Evolutionary conservation across 2,797 vertebrate genomes (phyloP).

Genomic region (Nasua narica): DNA sequence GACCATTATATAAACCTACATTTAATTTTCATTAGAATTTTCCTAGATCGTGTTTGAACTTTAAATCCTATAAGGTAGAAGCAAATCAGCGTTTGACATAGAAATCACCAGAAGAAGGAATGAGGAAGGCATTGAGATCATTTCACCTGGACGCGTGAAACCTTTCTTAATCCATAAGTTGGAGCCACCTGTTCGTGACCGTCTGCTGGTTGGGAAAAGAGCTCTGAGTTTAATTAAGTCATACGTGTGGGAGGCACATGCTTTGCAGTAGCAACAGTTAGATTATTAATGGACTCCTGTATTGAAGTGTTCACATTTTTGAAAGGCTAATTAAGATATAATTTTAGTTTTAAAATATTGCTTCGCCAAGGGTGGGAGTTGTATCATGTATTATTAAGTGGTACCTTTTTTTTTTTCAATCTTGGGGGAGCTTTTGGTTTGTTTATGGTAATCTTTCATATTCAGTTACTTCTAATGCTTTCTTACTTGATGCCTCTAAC

Average conservation of each 20-base stretch:
- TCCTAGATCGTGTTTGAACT: constrained; percentile 59
- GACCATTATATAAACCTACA: not conserved
- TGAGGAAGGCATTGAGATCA: constrained; percentile 76
- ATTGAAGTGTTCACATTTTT: constrained; percentile 85
- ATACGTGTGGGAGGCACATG: constrained; percentile 83
- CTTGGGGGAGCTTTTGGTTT: constrained; percentile 72
- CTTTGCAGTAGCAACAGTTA: constrained; percentile 81
- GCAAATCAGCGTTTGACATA: constrained; percentile 67
- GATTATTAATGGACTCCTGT: constrained; percentile 87
- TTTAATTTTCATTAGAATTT: constrained; percentile 56
- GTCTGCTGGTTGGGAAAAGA: constrained; percentile 80
- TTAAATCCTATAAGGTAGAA: constrained; percentile 73
- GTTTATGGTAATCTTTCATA: constrained; percentile 60
- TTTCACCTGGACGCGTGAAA: constrained; percentile 71
- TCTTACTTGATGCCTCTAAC: not conserved
- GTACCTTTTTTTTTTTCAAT: constrained; percentile 53
- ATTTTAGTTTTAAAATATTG: constrained; percentile 87
- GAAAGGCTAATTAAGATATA: constrained; percentile 88
- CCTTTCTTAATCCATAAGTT: constrained; percentile 82
- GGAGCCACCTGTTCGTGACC: constrained; percentile 84
- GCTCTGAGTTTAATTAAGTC: constrained; percentile 86
- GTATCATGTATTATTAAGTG: constrained; percentile 81
- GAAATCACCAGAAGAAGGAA: constrained; percentile 72
- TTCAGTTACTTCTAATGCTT: constrained; percentile 63
- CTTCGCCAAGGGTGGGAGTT: constrained; percentile 81